A percentile compares a stretch with the other conserved stretches of the same genome.
phyloP scores from a whole-genome alignment of 2,888 invertebrate genomes.

The Cataglyphis rosenhaueri region DNA sequence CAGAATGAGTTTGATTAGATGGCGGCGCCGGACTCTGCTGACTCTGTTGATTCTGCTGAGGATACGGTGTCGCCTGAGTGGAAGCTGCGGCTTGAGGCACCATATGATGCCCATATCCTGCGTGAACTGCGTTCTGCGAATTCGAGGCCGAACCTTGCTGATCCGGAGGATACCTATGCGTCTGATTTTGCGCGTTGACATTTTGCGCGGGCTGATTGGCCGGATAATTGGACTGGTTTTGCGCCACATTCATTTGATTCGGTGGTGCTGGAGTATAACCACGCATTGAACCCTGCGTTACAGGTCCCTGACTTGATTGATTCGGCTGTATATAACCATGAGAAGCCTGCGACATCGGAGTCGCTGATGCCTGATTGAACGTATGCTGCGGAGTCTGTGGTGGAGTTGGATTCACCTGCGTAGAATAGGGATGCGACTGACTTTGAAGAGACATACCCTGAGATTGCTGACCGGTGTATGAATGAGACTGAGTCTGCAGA shows the following conservation, averaged over 20 bases:
- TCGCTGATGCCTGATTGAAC: slow-evolving; percentile 72
- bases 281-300: slow-evolving; percentile 77
- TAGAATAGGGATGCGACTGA: slow-evolving; percentile 65
- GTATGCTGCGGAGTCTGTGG: slow-evolving; percentile 64
- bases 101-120: slow-evolving; percentile 73
- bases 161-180: slow-evolving; percentile 74
- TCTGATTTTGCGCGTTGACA: slow-evolving; percentile 65
- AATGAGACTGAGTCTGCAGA: slow-evolving; percentile 68
- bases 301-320: slow-evolving; percentile 66
- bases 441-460: slow-evolving; percentile 62
- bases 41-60: slow-evolving; percentile 66
- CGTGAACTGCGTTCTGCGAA: slow-evolving; percentile 73
- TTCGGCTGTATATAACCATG: slow-evolving; percentile 68
- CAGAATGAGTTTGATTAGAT: slow-evolving; percentile 58
- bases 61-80: slow-evolving; percentile 61
- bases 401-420: slow-evolving; percentile 67
- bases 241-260: slow-evolving; percentile 69
- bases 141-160: slow-evolving; percentile 69
- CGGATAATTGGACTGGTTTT: slow-evolving; percentile 69
- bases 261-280: slow-evolving; percentile 74
- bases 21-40: slow-evolving; percentile 51
- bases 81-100: slow-evolving; percentile 65
- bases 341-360: slow-evolving; percentile 66
- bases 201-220: slow-evolving; percentile 66
- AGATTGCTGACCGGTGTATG: slow-evolving; percentile 58